phyloP scores from a whole-genome alignment of 2,888 invertebrate genomes.

The Ichneumon xanthorius region DNA sequence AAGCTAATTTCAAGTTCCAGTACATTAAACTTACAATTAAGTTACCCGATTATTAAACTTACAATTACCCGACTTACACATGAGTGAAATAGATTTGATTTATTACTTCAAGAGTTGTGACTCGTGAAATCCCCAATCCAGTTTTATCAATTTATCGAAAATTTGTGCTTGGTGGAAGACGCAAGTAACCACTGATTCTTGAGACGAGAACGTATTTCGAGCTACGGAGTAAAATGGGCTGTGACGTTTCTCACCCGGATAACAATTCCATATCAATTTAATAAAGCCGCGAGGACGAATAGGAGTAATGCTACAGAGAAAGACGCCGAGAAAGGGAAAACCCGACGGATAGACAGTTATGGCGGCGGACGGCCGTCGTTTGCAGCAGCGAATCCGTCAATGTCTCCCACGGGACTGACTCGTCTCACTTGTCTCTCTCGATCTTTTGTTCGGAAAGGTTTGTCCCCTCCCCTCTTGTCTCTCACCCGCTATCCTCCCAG shows the following conservation, averaged over 20 bases:
- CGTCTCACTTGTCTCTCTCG: conserved; percentile 34
- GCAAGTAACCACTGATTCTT: conserved; percentile 19
- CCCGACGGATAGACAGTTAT: conserved; percentile 42
- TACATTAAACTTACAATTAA: too few species aligned
- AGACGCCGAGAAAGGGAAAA: conserved; percentile 8
- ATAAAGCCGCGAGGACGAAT: conserved; percentile 50
- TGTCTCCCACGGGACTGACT: conserved; percentile 54
- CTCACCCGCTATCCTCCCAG: neutral
- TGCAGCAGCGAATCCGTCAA: conserved; percentile 58
- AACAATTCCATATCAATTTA: conserved; percentile 58
- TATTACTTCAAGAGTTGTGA: neutral
- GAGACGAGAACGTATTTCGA: conserved; percentile 16
- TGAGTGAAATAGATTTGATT: neutral
- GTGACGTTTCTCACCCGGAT: conserved; percentile 54
- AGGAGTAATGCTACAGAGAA: conserved; percentile 16
- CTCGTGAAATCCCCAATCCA: neutral
- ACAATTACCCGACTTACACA: neutral
- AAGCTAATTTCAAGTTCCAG: too few species aligned
- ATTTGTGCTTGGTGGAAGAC: neutral
- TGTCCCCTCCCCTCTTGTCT: neutral
- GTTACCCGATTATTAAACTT: too few species aligned
- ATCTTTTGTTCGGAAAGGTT: conserved; percentile 37
- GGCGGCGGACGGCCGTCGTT: conserved; percentile 43
- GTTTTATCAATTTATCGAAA: conserved; percentile 31
- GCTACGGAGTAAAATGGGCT: conserved; percentile 27